Evolutionary conservation across 2,888 invertebrate genomes (phyloP).

Genomic region (Allophyes oxyacanthae): DNA sequence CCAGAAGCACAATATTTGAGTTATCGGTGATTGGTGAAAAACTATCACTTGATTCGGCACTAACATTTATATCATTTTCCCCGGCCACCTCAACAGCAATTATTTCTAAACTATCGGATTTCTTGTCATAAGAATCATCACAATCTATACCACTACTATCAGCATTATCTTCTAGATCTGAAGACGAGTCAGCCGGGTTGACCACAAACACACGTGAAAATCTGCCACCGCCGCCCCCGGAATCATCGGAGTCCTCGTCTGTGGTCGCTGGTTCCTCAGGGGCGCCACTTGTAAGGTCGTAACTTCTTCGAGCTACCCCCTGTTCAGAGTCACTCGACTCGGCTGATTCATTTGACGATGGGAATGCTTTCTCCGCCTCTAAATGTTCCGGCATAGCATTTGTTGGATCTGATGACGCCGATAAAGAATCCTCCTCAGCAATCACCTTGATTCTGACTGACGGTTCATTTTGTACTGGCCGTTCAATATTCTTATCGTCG

Average conservation of each 20-base stretch:
- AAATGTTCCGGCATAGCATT: conserved; percentile 84
- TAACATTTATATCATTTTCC: conserved; percentile 69
- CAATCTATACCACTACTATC: conserved; percentile 90
- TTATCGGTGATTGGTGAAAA: conserved; percentile 65
- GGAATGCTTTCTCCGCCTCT: conserved; percentile 88
- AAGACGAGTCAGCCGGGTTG: conserved; percentile 90
- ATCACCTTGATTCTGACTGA: conserved; percentile 83
- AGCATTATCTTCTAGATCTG: conserved; percentile 90
- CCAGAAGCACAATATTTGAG: conserved; percentile 75
- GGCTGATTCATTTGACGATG: conserved; percentile 87
- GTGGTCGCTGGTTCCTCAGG: conserved; percentile 86
- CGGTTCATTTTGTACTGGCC: conserved; percentile 73
- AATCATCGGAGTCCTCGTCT: conserved; percentile 85
- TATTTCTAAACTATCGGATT: conserved; percentile 82
- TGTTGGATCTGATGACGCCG: conserved; percentile 70
- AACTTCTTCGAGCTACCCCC: conserved; percentile 81
- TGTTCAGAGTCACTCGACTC: conserved; percentile 82
- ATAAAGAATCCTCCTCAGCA: conserved; percentile 76
- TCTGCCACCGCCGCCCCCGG: conserved; percentile 87
- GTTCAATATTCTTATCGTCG: conserved; percentile 78
- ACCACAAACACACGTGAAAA: conserved; percentile 92
- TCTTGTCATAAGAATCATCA: conserved; percentile 90
- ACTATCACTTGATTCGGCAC: conserved; percentile 65
- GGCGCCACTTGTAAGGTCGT: conserved; percentile 82
- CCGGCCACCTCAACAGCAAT: conserved; percentile 71